Percentiles rank a stretch among this genome's conserved stretches.
phyloP scores from a whole-genome alignment of 2,113 vertebrate species.

The Chionomys nivalis region DNA sequence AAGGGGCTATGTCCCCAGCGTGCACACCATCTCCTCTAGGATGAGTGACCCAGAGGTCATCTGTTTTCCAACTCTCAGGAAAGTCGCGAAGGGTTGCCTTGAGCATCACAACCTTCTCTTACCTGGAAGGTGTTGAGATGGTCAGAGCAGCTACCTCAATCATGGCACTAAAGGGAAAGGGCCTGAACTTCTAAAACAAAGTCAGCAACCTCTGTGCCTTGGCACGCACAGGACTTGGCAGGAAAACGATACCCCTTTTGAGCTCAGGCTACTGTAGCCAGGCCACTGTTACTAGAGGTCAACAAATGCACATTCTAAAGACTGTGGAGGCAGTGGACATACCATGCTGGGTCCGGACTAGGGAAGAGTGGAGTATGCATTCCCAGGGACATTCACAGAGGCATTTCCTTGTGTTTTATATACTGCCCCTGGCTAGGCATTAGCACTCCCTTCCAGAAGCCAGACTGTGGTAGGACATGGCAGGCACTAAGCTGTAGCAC shows the following conservation, averaged over 20 bases:
- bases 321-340: neutral
- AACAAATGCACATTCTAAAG: neutral
- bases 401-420: accelerated
- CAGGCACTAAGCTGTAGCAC: neutral
- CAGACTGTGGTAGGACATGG: accelerated
- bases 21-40: neutral
- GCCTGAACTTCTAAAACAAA: neutral
- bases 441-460: accelerated
- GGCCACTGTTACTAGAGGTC: neutral
- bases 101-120: too few relatives aligned
- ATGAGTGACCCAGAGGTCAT: accelerated
- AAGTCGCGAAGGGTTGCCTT: neutral
- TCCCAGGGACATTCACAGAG: too few relatives aligned
- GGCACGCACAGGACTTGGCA: neutral
- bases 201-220: neutral
- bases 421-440: neutral
- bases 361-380: neutral
- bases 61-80: neutral
- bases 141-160: neutral
- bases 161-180: neutral
- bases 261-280: neutral
- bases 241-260: neutral
- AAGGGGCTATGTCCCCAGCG: neutral
- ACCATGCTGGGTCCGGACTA: accelerated
- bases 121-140: neutral